Base-by-base conservation (phyloP, 2,797 vertebrate genomes). In the Eidolon dupreanum region DNA sequence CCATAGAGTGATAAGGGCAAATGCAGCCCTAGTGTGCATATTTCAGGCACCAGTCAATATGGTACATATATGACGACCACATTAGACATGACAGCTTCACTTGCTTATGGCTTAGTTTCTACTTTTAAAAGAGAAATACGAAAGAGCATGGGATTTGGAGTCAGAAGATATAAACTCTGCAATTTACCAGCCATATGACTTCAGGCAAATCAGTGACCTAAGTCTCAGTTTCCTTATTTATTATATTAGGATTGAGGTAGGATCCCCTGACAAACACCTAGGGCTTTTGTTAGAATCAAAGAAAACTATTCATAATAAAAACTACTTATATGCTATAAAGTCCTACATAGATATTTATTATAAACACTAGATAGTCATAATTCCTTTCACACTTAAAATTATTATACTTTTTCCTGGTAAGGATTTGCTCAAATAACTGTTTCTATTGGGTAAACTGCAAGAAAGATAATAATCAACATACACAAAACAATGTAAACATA, bases 361-460 rank as follows among this genome's bases (percentile, higher is more conserved):
- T n/a, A 85, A 92, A 81, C 46, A 19, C 20, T 53, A 82, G 20
- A 49, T 4, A 89, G 6, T 57, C 22, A 31, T 49, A 82, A 73
- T 12, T 59, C 41, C 65, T 49, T 88, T 38, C 36, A 70, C 1
- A 22, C 19, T 78, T 89, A 91, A 86, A 93, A 87, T 86, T 43
- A 53, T 2, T 51, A 3, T 59, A 65, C 28, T 46, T 81, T 77
- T 46, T 86, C 36, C 61, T 87, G 28, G n/a, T 84, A 94, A 90
- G 16, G 16, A 87, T 78, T 33, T 77, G 38, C 26, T 20, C 79
- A 87, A 82, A 51, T 70, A 94, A 66, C 33, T 74, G 5, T 55
- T 96, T 95, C 71, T 93, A 66, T 13, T 24, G 6, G 38, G 61
- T 74, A 75, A 95, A 66, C 8, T 38, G 4, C 33, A 94, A 66